Evolutionary conservation across 2,888 invertebrate species (phyloP).

Genomic region (Amiota communis): DNA sequence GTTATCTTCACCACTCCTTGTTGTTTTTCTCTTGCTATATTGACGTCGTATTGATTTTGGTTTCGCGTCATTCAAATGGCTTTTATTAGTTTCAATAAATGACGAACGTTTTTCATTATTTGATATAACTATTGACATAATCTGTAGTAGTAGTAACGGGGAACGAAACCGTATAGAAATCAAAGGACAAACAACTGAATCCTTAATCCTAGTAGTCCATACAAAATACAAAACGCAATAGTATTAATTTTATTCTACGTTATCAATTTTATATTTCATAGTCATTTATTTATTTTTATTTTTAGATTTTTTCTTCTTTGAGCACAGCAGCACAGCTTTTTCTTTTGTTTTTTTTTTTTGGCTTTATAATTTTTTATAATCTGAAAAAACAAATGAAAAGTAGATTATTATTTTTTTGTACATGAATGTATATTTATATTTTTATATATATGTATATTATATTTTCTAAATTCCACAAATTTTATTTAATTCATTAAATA

Average conservation of each 20-base stretch:
- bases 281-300: background rate
- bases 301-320: constrained; percentile 11
- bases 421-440: too few species aligned
- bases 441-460: too few species aligned
- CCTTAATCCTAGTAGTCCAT: background rate
- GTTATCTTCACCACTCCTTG: background rate
- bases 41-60: constrained; percentile 9
- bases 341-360: background rate
- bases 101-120: background rate
- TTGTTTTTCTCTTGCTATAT: background rate
- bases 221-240: background rate
- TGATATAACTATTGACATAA: constrained; percentile 19
- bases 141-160: background rate
- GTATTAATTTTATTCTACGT: background rate
- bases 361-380: too few species aligned
- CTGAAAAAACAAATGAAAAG: too few species aligned
- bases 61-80: constrained; percentile 4
- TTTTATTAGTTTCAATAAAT: background rate
- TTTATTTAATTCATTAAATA: too few species aligned
- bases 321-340: constrained; percentile 20
- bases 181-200: background rate
- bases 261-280: background rate
- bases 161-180: too few species aligned
- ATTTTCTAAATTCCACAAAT: too few species aligned
- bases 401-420: too few species aligned